A percentile compares a stretch with the other conserved stretches of the same genome.
phyloP scores from a whole-genome alignment of 1,140 invertebrate genomes.

The Drosophila orena region DNA sequence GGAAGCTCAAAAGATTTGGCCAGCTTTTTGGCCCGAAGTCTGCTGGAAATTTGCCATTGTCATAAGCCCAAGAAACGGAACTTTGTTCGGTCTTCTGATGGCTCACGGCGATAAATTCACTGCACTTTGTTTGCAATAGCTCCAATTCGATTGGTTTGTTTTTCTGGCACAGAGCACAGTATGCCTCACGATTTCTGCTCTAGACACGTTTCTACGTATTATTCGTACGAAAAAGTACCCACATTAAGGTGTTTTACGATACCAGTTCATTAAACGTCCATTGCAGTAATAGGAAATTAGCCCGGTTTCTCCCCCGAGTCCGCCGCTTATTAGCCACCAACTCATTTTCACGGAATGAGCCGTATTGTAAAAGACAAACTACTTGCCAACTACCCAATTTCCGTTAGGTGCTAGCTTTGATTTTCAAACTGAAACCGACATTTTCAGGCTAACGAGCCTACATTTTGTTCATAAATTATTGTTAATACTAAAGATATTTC shows the following conservation, averaged over 20 bases:
- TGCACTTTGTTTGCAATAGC: constrained; percentile 39
- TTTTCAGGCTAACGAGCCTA: constrained; percentile 1
- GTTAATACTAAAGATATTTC: background rate
- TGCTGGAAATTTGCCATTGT: constrained; percentile 45
- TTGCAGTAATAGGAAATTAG: constrained; percentile 77
- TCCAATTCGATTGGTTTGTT: constrained; percentile 44
- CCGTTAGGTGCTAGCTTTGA: constrained; percentile 25
- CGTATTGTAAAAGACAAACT: constrained; percentile 59
- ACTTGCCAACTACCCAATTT: constrained; percentile 21
- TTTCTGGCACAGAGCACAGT: constrained; percentile 22
- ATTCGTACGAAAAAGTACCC: constrained; percentile 26
- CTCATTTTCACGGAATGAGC: constrained; percentile 49
- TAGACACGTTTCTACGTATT: constrained; percentile 61
- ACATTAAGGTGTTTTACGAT: constrained; percentile 53
- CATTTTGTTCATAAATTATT: constrained; percentile 2
- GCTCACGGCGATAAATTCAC: constrained; percentile 45
- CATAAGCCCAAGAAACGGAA: constrained; percentile 63
- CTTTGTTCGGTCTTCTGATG: constrained; percentile 51
- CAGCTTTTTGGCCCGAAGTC: constrained; percentile 20
- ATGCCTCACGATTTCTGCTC: constrained; percentile 65
- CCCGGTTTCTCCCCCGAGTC: constrained; percentile 62
- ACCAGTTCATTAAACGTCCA: constrained; percentile 68
- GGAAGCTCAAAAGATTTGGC: constrained; percentile 54
- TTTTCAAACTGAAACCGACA: constrained; percentile 9
- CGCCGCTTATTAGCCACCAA: constrained; percentile 8